These are phyloP conservation scores for Tetragonisca angustula DNA, from an alignment of 2,888 invertebrate species.

Conservation along the genomic window DNA sequence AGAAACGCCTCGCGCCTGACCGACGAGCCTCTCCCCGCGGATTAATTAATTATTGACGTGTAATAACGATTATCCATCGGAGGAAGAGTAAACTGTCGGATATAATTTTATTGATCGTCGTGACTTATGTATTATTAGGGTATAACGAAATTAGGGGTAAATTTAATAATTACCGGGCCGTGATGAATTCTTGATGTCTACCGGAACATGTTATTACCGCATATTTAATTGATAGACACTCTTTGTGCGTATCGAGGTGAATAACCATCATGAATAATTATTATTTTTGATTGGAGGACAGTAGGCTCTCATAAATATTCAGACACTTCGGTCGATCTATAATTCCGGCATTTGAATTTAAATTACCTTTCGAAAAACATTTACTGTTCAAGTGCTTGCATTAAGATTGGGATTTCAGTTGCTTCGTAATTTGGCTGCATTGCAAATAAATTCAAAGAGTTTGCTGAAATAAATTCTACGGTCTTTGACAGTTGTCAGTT, in stretches of 20 bases:
- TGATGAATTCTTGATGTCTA: background rate
- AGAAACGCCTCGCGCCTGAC: background rate
- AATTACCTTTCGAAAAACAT: no score
- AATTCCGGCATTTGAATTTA: no score
- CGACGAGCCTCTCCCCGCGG: background rate
- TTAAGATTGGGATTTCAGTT: no score
- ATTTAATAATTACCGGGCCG: background rate
- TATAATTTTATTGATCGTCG: conserved; percentile 11
- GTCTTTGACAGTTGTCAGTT: background rate
- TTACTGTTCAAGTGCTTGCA: no score
- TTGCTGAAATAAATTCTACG: background rate
- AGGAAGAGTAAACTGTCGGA: no score
- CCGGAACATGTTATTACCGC: background rate
- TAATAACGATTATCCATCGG: background rate
- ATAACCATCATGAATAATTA: background rate
- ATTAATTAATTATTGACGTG: conserved; percentile 36
- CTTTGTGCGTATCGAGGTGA: background rate
- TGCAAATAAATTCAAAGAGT: no score
- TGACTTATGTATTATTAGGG: background rate
- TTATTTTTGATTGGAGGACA: no score
- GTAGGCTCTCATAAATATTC: no score
- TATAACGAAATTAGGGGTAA: background rate
- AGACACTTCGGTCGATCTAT: no score
- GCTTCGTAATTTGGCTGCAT: no score
- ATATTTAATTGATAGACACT: no score